These are phyloP conservation scores for Strix occidentalis DNA, from an alignment of 2,797 vertebrate species.

Conservation along the genomic window DNA sequence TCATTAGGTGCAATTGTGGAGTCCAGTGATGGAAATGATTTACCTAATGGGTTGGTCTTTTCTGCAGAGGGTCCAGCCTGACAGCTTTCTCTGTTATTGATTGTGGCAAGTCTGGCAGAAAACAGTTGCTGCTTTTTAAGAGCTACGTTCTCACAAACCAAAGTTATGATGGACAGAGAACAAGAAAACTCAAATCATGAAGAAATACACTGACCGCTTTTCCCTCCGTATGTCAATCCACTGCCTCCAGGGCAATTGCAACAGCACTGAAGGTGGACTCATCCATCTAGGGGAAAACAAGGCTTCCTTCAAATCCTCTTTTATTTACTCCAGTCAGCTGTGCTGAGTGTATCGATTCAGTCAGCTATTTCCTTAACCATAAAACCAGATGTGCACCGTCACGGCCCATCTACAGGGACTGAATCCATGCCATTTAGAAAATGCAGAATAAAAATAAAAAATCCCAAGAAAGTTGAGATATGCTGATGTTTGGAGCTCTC, in stretches of 20 bases:
- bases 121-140: rapidly evolving
- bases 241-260: background rate
- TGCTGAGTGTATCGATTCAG: constrained; percentile 36
- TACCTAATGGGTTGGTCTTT: background rate
- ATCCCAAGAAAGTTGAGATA: constrained; percentile 51
- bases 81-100: background rate
- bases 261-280: background rate
- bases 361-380: constrained; percentile 59
- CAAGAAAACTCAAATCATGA: background rate
- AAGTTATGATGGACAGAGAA: background rate
- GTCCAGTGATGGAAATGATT: background rate
- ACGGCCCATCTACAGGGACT: constrained; percentile 59
- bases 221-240: background rate
- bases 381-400: constrained; percentile 64
- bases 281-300: constrained; percentile 22
- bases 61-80: background rate
- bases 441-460: constrained; percentile 51
- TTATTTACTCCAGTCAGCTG: constrained; percentile 67
- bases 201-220: background rate
- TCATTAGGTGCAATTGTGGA: background rate
- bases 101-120: background rate
- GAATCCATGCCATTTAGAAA: constrained; percentile 59
- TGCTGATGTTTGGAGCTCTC: constrained; percentile 33
- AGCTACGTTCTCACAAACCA: background rate
- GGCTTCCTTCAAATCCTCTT: constrained; percentile 27